Conservation (phyloP, 2,888 invertebrate genomes). For the Cryptosula pallasiana region DNA sequence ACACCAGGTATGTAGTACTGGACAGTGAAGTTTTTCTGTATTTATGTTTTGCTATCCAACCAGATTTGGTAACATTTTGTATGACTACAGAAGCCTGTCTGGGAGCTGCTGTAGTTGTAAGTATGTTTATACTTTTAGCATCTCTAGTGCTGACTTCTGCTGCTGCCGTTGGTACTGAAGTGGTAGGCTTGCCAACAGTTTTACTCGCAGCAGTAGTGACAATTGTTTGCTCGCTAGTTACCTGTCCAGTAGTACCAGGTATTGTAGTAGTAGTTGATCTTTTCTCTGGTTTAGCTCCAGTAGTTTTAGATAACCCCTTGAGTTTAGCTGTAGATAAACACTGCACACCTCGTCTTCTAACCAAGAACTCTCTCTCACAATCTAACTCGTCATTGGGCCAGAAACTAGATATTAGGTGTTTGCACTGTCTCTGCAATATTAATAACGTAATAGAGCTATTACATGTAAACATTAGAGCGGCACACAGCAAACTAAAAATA, state of each 20-base stretch:
- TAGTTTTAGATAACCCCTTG: neutral
- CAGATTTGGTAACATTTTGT: too few relatives aligned
- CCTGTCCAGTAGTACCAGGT: too few relatives aligned
- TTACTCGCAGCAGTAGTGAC: too few relatives aligned
- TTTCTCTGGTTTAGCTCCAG: slow-evolving; percentile 7
- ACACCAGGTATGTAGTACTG: neutral
- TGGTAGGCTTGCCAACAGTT: too few relatives aligned
- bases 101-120: neutral
- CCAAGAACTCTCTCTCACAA: neutral
- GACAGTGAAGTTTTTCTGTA: neutral
- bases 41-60: too few relatives aligned
- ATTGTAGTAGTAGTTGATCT: neutral
- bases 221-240: too few relatives aligned
- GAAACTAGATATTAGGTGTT: neutral
- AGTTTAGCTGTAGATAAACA: neutral
- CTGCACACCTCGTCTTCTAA: neutral
- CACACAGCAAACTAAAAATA: too few relatives aligned
- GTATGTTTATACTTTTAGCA: neutral
- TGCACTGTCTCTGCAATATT: neutral
- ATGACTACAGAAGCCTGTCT: too few relatives aligned
- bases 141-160: neutral
- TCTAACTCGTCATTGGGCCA: neutral
- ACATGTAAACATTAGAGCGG: too few relatives aligned
- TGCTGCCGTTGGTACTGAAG: too few relatives aligned
- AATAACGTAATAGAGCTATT: too few relatives aligned